Percentiles rank a stretch among this genome's conserved stretches.
Conservation (phyloP, 2,888 invertebrate genomes). For the Stenolophus ochropezus region DNA sequence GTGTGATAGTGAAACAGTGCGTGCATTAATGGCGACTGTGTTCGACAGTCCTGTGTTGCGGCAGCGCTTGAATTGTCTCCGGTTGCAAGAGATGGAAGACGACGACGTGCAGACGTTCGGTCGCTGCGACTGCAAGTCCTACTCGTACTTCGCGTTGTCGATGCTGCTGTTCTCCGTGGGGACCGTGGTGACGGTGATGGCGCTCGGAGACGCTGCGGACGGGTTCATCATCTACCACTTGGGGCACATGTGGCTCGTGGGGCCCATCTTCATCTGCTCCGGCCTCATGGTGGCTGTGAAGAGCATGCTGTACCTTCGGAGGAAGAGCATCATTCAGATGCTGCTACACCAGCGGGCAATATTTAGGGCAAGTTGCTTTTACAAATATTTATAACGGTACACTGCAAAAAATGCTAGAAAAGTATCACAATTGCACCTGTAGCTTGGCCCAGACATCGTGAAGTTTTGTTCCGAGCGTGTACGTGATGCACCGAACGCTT, state of each 20-base stretch:
- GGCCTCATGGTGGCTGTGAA: constrained; percentile 83
- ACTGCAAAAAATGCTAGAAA: constrained; percentile 1
- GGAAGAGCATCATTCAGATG: constrained; percentile 81
- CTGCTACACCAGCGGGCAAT: constrained; percentile 79
- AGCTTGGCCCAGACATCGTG: neutral
- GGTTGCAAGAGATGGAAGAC: constrained; percentile 77
- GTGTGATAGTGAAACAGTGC: constrained; percentile 21
- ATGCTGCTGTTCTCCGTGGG: constrained; percentile 79
- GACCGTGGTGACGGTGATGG: constrained; percentile 79
- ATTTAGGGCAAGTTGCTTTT: constrained; percentile 75
- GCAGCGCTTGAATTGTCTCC: constrained; percentile 75
- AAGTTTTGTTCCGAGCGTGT: constrained; percentile 1
- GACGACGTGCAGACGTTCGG: constrained; percentile 79
- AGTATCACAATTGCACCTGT: constrained; percentile 17
- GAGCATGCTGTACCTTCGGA: constrained; percentile 79
- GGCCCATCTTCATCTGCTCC: constrained; percentile 81
- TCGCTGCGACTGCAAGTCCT: constrained; percentile 80
- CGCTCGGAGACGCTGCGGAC: constrained; percentile 75
- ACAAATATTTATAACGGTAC: constrained; percentile 29
- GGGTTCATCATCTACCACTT: constrained; percentile 78
- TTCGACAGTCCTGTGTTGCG: constrained; percentile 79
- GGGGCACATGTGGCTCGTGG: constrained; percentile 82
- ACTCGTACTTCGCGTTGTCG: constrained; percentile 79
- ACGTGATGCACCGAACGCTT: constrained; percentile 4
- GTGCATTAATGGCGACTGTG: constrained; percentile 76